phyloP scores from a whole-genome alignment of 2,888 invertebrate species.

The Spialia ferax region DNA sequence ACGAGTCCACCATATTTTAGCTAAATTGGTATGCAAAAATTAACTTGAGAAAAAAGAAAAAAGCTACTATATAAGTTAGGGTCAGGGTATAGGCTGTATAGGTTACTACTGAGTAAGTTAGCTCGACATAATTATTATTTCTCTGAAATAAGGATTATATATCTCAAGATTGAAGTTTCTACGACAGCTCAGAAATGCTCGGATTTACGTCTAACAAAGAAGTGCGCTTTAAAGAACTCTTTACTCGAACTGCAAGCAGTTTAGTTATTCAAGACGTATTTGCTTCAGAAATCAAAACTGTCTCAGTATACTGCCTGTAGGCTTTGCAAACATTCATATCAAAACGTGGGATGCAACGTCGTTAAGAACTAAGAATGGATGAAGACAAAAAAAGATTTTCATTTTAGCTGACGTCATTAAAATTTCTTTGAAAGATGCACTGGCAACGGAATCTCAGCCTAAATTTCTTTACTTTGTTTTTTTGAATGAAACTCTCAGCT shows the following conservation, averaged over 20 bases:
- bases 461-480: conserved; percentile 28
- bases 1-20: too few relatives aligned
- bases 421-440: conserved; percentile 23
- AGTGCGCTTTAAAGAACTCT: neutral
- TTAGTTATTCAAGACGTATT: too few relatives aligned
- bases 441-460: conserved; percentile 13
- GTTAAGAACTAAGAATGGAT: conserved; percentile 17
- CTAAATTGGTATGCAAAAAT: too few relatives aligned
- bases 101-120: too few relatives aligned
- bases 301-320: too few relatives aligned
- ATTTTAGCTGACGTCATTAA: conserved; percentile 26
- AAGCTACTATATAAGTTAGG: too few relatives aligned
- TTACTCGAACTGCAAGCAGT: too few relatives aligned
- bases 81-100: too few relatives aligned
- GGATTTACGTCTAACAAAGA: neutral
- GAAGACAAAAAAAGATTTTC: neutral
- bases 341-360: neutral
- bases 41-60: too few relatives aligned
- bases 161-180: neutral
- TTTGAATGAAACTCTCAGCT: conserved; percentile 15
- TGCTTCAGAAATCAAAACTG: too few relatives aligned
- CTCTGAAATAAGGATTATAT: neutral
- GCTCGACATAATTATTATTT: too few relatives aligned
- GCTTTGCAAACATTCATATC: neutral
- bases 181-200: neutral